Conservation (phyloP, 2,113 vertebrate genomes). For the Trichechus manatus region DNA sequence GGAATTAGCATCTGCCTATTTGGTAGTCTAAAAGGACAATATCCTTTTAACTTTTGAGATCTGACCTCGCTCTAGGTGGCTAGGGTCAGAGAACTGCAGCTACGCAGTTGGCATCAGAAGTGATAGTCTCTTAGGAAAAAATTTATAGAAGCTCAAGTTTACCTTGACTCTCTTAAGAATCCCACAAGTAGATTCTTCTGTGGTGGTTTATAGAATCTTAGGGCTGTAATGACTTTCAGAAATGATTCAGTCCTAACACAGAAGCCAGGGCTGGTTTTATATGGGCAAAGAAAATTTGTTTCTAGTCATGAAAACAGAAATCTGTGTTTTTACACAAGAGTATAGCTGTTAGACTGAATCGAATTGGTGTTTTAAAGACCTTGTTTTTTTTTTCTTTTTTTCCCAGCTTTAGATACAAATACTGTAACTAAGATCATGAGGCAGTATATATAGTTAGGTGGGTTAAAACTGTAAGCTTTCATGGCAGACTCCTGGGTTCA, state of each 20-base stretch:
- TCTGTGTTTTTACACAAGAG: not conserved
- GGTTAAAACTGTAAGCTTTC: not conserved
- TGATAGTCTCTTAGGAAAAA: not conserved
- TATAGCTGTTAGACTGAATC: not conserved
- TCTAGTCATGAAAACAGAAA: slow-evolving; percentile 10
- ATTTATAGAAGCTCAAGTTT: not conserved
- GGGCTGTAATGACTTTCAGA: slow-evolving; percentile 24
- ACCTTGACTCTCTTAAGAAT: slow-evolving; percentile 28
- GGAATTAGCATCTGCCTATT: no score
- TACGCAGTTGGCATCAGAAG: no score
- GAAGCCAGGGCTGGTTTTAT: slow-evolving; percentile 1
- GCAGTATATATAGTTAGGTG: not conserved
- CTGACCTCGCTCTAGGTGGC: no score
- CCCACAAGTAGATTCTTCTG: not conserved
- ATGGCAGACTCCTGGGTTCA: not conserved
- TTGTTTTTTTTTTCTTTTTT: not conserved
- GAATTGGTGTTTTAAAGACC: not conserved
- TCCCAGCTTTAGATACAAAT: not conserved
- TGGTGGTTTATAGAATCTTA: slow-evolving; percentile 5
- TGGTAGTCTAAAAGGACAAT: no score
- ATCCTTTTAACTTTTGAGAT: no score
- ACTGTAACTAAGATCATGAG: not conserved
- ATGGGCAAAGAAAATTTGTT: not conserved
- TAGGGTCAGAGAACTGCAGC: no score
- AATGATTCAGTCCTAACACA: not conserved